Percentiles rank a stretch among this genome's conserved stretches.
Evolutionary conservation across 1,140 invertebrate genomes (phyloP).

Genomic region (Sarcophaga peregrina): DNA sequence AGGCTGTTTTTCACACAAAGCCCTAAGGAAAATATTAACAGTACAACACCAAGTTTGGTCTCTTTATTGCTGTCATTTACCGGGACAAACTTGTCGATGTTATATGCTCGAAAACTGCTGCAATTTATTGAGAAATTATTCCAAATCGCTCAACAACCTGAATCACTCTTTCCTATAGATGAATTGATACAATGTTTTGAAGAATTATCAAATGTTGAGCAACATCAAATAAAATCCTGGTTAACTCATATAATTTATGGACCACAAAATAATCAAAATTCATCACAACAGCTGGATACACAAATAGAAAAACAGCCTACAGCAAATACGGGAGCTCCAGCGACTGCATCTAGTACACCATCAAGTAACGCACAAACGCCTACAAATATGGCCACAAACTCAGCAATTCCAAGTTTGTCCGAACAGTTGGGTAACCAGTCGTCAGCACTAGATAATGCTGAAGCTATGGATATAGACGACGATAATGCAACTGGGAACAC

Average conservation of each 20-base stretch:
- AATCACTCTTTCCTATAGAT: slow-evolving; percentile 74
- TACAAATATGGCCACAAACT: slow-evolving; percentile 65
- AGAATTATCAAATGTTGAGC: slow-evolving; percentile 75
- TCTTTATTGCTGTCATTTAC: slow-evolving; percentile 82
- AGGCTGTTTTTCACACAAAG: slow-evolving; percentile 78
- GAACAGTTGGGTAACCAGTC: slow-evolving; percentile 57
- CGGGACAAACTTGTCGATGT: slow-evolving; percentile 73
- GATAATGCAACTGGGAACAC: slow-evolving; percentile 47
- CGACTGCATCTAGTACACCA: slow-evolving; percentile 64
- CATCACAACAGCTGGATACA: slow-evolving; percentile 20
- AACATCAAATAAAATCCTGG: slow-evolving; percentile 76
- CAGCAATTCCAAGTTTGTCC: slow-evolving; percentile 64
- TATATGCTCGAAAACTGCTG: slow-evolving; percentile 81
- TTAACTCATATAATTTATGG: slow-evolving; percentile 76
- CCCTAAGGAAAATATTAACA: not conserved
- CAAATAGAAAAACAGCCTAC: slow-evolving; percentile 39
- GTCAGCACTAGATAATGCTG: slow-evolving; percentile 47
- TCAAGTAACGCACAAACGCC: slow-evolving; percentile 67
- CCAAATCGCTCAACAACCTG: slow-evolving; percentile 72
- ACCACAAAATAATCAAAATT: slow-evolving; percentile 3
- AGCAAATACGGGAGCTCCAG: slow-evolving; percentile 17
- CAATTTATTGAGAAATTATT: slow-evolving; percentile 86
- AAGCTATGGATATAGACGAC: slow-evolving; percentile 65
- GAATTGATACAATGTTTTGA: slow-evolving; percentile 77
- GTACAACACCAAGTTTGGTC: slow-evolving; percentile 70